A percentile compares a stretch with the other conserved stretches of the same genome.
Evolutionary conservation across 2,797 vertebrate genomes (phyloP).

Genomic region (Luscinia luscinia): DNA sequence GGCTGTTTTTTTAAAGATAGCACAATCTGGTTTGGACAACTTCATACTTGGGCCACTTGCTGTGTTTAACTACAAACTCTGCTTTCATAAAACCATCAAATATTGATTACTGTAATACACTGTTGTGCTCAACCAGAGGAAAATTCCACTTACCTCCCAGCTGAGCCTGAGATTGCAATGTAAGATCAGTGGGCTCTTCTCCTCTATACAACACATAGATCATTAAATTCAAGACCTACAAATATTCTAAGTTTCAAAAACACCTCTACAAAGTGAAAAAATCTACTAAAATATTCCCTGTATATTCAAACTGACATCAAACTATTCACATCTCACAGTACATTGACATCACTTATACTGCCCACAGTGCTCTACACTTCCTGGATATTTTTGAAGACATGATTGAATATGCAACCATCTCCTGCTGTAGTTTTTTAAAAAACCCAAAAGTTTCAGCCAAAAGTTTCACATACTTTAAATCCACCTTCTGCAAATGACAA

Average conservation of each 20-base stretch:
- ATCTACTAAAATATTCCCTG: constrained; percentile 7
- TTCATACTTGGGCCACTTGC: background rate
- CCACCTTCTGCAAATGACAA: constrained; percentile 6
- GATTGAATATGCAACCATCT: constrained; percentile 19
- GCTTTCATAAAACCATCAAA: background rate
- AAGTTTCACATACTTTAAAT: background rate
- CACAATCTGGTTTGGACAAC: background rate
- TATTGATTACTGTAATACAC: constrained; percentile 15
- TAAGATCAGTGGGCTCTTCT: background rate
- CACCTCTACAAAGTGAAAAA: constrained; percentile 11
- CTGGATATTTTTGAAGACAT: background rate
- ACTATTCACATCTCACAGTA: background rate
- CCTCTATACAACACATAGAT: background rate
- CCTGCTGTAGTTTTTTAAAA: background rate
- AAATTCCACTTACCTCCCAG: constrained; percentile 6
- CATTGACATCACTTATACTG: background rate
- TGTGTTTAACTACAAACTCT: background rate
- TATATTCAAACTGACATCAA: background rate
- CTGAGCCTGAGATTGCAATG: background rate
- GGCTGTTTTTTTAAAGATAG: background rate
- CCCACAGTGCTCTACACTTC: background rate
- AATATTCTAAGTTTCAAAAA: constrained; percentile 23
- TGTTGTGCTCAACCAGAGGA: background rate
- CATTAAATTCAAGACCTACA: constrained; percentile 16
- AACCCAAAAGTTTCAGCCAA: background rate